A percentile compares a stretch with the other conserved stretches of the same genome.
phyloP scores from a whole-genome alignment of 1,140 invertebrate species.

The Dendroctonus valens region DNA sequence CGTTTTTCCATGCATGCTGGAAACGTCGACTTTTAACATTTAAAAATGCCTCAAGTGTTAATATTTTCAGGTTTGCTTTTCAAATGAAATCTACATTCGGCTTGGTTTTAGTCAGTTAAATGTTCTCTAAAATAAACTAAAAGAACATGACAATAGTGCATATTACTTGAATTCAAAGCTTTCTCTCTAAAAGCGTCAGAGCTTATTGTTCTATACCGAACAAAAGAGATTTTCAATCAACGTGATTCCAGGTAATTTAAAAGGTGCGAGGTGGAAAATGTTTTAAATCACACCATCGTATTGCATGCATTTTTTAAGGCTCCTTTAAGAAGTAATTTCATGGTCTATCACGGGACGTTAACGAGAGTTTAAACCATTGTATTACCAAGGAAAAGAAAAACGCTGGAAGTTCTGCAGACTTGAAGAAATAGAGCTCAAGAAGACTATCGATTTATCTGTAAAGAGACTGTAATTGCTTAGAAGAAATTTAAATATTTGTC shows the following conservation, averaged over 20 bases:
- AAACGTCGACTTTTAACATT: no score
- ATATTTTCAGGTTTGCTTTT: no score
- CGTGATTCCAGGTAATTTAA: slow-evolving; percentile 15
- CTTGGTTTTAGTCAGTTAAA: not conserved
- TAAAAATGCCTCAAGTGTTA: no score
- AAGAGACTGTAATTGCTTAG: not conserved
- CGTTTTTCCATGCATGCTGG: no score
- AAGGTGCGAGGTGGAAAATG: slow-evolving; percentile 16
- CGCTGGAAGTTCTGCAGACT: not conserved
- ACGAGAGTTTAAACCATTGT: slow-evolving; percentile 3
- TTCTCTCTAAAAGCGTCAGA: not conserved
- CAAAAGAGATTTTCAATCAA: slow-evolving; percentile 18
- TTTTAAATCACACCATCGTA: slow-evolving; percentile 10
- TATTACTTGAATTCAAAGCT: not conserved
- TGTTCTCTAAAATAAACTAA: no score
- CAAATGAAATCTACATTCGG: no score
- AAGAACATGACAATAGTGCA: no score
- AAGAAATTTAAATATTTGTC: not conserved
- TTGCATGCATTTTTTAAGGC: not conserved
- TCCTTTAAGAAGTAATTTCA: slow-evolving; percentile 12
- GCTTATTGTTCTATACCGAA: slow-evolving; percentile 8
- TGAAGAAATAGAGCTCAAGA: not conserved
- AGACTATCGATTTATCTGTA: not conserved
- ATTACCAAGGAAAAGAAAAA: not conserved
- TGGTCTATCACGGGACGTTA: slow-evolving; percentile 11